Evolutionary conservation across 2,797 vertebrate genomes (phyloP).

Genomic region (Epinephelus awoara): DNA sequence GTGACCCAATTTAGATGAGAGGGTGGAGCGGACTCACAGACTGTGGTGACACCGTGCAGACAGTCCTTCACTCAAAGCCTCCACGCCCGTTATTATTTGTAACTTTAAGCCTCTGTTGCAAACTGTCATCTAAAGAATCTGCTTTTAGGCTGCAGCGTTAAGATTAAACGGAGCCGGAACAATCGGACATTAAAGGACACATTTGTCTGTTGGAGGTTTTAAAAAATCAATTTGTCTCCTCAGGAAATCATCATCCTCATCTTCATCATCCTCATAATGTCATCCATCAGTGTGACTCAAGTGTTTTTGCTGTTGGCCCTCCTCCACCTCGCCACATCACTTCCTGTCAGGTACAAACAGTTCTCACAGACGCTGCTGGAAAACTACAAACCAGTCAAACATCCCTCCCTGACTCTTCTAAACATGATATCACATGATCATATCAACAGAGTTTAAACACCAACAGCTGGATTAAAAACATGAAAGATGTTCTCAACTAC

Average conservation of each 20-base stretch:
- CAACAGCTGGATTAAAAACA: not conserved
- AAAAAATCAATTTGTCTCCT: constrained; percentile 21
- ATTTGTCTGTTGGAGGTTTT: not conserved
- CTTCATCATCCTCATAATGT: constrained; percentile 66
- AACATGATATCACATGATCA: too few species aligned
- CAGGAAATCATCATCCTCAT: constrained; percentile 57
- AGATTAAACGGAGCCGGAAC: not conserved
- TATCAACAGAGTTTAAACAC: not conserved
- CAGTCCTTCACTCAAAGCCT: too few species aligned
- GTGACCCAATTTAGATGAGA: too few species aligned
- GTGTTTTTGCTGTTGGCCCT: constrained; percentile 74
- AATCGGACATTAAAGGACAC: not conserved
- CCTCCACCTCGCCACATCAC: constrained; percentile 67
- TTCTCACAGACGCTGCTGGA: not conserved
- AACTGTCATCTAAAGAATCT: not conserved
- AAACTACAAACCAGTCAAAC: not conserved
- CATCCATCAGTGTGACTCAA: constrained; percentile 67
- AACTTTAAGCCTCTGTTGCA: too few species aligned
- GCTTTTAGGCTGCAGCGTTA: not conserved
- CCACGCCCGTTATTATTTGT: too few species aligned
- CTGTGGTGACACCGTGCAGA: too few species aligned
- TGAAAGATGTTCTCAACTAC: not conserved
- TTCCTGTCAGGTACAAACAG: constrained; percentile 74
- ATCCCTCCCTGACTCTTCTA: too few species aligned
- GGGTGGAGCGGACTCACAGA: too few species aligned